Percentiles rank a stretch among this genome's conserved stretches.
Conservation (phyloP, 1,140 invertebrate species). For the Diorhabda carinulata region DNA sequence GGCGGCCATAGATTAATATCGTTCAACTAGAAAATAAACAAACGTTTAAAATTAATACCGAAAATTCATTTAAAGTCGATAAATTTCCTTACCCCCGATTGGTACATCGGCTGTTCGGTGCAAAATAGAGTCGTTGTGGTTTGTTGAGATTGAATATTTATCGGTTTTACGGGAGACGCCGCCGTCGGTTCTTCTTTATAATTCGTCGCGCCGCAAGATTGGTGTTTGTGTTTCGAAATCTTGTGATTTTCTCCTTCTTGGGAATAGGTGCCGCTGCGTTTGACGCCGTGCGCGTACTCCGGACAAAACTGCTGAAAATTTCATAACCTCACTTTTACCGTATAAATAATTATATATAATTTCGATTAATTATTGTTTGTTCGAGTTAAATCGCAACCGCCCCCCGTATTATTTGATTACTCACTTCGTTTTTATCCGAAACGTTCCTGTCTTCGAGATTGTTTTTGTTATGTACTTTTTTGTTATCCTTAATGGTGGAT, state of each 20-base stretch:
- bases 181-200: constrained; percentile 18
- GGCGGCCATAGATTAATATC: constrained; percentile 59
- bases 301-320: constrained; percentile 17
- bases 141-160: constrained; percentile 14
- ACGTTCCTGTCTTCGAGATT: constrained; percentile 24
- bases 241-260: constrained; percentile 56
- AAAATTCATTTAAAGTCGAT: not conserved
- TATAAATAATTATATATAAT: too few relatives aligned
- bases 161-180: constrained; percentile 12
- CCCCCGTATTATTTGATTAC: not conserved
- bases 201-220: constrained; percentile 18
- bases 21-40: constrained; percentile 33
- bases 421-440: constrained; percentile 31
- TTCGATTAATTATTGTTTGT: too few relatives aligned
- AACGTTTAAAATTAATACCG: not conserved
- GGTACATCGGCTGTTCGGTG: constrained; percentile 19
- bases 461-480: constrained; percentile 42
- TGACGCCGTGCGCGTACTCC: constrained; percentile 50
- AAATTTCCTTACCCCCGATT: constrained; percentile 22
- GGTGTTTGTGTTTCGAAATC: constrained; percentile 52
- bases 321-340: too few relatives aligned
- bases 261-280: constrained; percentile 55
- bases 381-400: too few relatives aligned
- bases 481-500: constrained; percentile 51
- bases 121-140: constrained; percentile 12